phyloP scores from a whole-genome alignment of 2,888 invertebrate species.

The Laothoe populi region DNA sequence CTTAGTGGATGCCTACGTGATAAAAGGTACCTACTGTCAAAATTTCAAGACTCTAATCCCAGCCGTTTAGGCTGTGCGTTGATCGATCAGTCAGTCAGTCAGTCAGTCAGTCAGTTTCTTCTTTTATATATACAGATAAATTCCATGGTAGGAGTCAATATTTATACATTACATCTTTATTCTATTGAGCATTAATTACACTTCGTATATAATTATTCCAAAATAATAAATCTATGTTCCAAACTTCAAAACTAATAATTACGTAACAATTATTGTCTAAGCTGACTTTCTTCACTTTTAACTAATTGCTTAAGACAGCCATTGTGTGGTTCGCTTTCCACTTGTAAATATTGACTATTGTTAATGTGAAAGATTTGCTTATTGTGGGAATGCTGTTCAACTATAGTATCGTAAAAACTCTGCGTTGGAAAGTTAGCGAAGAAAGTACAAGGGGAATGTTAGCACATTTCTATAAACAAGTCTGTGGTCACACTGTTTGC shows the following conservation, averaged over 20 bases:
- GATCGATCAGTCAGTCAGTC: too few species aligned
- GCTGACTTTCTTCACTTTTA: not conserved
- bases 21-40: too few species aligned
- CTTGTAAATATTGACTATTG: conserved; percentile 67
- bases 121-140: too few species aligned
- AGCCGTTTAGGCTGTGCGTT: too few species aligned
- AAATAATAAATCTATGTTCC: not conserved
- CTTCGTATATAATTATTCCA: too few species aligned
- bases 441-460: conserved; percentile 10
- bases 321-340: conserved; percentile 30
- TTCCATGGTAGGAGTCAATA: too few species aligned
- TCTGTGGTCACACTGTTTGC: not conserved
- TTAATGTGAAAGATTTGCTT: conserved; percentile 49
- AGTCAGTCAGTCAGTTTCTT: too few species aligned
- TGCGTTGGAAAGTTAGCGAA: not conserved
- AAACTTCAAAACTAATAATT: not conserved
- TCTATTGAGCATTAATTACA: too few species aligned
- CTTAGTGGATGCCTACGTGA: too few species aligned
- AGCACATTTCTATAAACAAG: not conserved
- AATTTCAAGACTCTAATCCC: too few species aligned
- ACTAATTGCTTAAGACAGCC: conserved; percentile 2
- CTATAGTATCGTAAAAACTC: conserved; percentile 4
- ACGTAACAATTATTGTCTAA: not conserved
- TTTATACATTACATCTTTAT: too few species aligned
- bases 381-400: not conserved